A percentile compares a stretch with the other conserved stretches of the same genome.
Evolutionary conservation across 2,888 invertebrate genomes (phyloP).

Genomic region (Gerris lacustris): DNA sequence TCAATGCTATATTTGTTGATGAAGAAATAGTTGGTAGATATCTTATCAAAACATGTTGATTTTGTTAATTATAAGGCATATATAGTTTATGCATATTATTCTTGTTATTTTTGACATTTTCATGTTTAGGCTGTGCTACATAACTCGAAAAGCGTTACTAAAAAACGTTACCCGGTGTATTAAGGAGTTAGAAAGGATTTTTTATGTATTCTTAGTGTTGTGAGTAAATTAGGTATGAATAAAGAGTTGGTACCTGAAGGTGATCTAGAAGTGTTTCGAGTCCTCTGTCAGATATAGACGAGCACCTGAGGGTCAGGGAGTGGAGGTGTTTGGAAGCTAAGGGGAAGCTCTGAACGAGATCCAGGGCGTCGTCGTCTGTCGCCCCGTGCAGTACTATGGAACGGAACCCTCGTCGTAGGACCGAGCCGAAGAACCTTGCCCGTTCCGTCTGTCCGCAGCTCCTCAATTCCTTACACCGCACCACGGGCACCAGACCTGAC

Average conservation of each 20-base stretch:
- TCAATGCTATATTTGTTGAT: too few species aligned
- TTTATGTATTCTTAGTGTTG: too few species aligned
- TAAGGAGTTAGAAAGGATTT: too few species aligned
- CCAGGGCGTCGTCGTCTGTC: conserved; percentile 76
- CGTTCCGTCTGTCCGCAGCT: conserved; percentile 37
- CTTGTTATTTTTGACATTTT: too few species aligned
- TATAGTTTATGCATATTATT: too few species aligned
- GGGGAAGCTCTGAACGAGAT: conserved; percentile 75
- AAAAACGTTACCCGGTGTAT: too few species aligned
- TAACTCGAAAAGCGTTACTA: too few species aligned
- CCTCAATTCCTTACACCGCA: conserved; percentile 73
- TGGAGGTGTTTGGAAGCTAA: conserved; percentile 68
- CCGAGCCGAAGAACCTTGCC: conserved; percentile 58
- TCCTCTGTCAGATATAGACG: conserved; percentile 81
- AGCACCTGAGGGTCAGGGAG: conserved; percentile 73
- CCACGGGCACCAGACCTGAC: conserved; percentile 70
- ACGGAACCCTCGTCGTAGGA: conserved; percentile 75
- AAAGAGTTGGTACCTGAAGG: conserved; percentile 50
- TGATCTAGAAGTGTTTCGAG: conserved; percentile 78
- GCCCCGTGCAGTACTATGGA: conserved; percentile 73
- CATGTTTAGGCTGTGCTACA: too few species aligned
- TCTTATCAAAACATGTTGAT: too few species aligned
- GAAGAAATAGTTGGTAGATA: too few species aligned
- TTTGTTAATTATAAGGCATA: too few species aligned
- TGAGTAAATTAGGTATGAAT: too few species aligned